Evolutionary conservation across 2,797 vertebrate species (phyloP).

Genomic region (Neosilurus mollespiculum): DNA sequence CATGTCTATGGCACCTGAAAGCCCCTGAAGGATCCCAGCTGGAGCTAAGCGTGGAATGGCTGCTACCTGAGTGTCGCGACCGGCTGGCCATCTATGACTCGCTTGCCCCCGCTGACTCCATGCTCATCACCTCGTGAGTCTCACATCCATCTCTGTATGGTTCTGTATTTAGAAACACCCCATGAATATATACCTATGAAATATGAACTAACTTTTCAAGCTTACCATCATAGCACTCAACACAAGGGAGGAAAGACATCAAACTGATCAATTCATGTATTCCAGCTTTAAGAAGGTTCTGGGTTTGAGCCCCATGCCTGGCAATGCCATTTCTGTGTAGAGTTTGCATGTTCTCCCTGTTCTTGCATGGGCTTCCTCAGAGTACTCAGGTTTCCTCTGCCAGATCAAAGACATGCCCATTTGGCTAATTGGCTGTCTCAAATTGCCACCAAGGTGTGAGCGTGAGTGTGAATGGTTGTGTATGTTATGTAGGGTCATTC

Average conservation of each 20-base stretch:
- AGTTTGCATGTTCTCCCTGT: no score
- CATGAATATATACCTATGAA: background rate
- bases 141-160: background rate
- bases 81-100: slow-evolving; percentile 84
- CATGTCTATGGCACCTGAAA: slow-evolving; percentile 90
- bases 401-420: no score
- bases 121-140: slow-evolving; percentile 90
- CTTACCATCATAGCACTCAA: background rate
- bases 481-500: no score
- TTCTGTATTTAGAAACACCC: background rate
- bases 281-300: no score
- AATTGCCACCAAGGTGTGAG: no score
- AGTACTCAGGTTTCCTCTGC: no score
- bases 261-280: no score
- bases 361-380: no score
- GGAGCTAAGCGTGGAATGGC: slow-evolving; percentile 86
- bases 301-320: no score
- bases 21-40: slow-evolving; percentile 75
- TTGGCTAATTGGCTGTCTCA: no score
- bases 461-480: no score
- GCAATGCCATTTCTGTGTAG: no score
- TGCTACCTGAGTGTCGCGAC: slow-evolving; percentile 82
- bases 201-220: background rate
- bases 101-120: slow-evolving; percentile 73
- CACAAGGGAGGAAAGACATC: background rate